phyloP scores from a whole-genome alignment of 1,140 invertebrate genomes.

The Harpegnathos saltator region DNA sequence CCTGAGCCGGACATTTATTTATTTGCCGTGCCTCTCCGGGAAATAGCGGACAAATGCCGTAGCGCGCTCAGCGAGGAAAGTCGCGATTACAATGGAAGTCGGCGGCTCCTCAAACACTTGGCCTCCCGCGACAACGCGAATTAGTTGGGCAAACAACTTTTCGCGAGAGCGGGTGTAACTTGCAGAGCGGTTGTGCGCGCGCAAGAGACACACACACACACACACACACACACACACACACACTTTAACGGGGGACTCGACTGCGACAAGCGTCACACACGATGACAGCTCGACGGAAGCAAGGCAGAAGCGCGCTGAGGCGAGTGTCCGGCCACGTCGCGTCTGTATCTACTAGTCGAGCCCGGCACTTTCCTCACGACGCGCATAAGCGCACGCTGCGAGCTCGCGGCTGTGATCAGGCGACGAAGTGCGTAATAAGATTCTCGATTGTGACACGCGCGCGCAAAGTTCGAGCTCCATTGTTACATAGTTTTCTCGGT shows the following conservation, averaged over 20 bases:
- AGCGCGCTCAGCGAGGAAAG: background rate
- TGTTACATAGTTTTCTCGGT: too few species aligned
- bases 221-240: too few species aligned
- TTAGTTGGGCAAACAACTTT: slow-evolving; percentile 2
- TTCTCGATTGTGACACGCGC: too few species aligned
- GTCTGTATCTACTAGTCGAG: slow-evolving; percentile 5
- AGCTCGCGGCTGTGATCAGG: too few species aligned
- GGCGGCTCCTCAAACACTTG: slow-evolving; percentile 15
- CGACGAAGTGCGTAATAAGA: too few species aligned
- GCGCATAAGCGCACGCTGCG: too few species aligned
- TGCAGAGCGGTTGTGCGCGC: background rate
- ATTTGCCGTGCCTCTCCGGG: slow-evolving; percentile 37
- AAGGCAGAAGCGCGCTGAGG: background rate
- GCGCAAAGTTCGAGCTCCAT: too few species aligned
- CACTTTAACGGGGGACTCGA: background rate
- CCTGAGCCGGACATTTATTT: slow-evolving; percentile 50
- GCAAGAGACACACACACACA: too few species aligned
- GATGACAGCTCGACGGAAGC: background rate
- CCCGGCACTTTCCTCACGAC: background rate
- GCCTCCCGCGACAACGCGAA: background rate
- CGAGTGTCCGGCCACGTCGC: slow-evolving; percentile 3
- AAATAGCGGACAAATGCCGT: slow-evolving; percentile 30
- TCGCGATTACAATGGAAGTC: slow-evolving; percentile 10
- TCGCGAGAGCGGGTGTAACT: background rate
- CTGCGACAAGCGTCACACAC: too few species aligned